phyloP scores from a whole-genome alignment of 1,140 invertebrate genomes.

The Hyles vespertilio region DNA sequence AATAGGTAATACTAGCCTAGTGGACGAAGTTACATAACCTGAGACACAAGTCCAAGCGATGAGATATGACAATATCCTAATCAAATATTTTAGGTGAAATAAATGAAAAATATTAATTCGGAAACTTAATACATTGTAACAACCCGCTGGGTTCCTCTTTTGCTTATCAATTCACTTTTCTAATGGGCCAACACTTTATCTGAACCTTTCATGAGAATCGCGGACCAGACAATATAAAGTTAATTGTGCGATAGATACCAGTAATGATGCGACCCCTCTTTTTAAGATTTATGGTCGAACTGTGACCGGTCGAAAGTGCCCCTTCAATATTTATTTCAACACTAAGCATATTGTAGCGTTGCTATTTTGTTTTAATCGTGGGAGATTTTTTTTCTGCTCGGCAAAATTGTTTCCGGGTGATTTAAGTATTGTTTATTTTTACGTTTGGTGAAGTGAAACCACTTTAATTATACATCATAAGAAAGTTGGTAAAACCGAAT shows the following conservation, averaged over 20 bases:
- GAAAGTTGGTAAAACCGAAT: no score
- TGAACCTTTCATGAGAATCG: constrained; percentile 69
- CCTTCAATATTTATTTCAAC: constrained; percentile 57
- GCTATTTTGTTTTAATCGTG: constrained; percentile 54
- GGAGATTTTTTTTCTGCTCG: constrained; percentile 30
- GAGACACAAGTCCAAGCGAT: no score
- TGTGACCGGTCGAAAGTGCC: constrained; percentile 55
- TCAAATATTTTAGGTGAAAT: no score
- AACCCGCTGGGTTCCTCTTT: no score
- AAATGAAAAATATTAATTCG: no score
- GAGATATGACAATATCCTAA: no score
- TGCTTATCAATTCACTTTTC: constrained; percentile 29
- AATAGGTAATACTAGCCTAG: no score
- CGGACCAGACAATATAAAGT: constrained; percentile 58
- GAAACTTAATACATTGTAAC: no score
- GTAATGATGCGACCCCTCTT: constrained; percentile 52
- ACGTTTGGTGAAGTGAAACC: no score
- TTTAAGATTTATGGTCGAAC: constrained; percentile 57
- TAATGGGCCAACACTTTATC: constrained; percentile 22
- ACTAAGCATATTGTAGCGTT: constrained; percentile 66
- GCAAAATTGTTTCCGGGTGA: not conserved
- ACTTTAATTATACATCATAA: no score
- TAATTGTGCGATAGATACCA: constrained; percentile 71
- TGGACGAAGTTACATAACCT: no score
- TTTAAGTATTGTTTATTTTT: no score